These are phyloP conservation scores for Drosophila mauritiana DNA, from an alignment of 1,140 invertebrate species.

Conservation along the genomic window DNA sequence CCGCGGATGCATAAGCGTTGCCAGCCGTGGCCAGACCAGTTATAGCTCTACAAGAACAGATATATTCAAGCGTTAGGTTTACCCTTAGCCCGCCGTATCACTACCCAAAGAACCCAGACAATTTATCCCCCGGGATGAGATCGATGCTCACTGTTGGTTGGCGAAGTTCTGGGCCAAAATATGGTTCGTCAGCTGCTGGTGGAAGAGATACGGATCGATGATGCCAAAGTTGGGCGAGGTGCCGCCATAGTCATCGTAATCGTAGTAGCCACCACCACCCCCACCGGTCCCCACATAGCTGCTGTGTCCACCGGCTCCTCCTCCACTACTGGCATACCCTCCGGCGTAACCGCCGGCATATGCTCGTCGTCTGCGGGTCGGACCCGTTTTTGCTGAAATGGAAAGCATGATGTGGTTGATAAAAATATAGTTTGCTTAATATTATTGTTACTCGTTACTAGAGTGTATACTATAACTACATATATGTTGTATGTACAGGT, in stretches of 20 bases:
- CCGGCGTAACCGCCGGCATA: constrained; percentile 48
- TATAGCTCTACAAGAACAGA: constrained; percentile 72
- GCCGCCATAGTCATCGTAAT: constrained; percentile 64
- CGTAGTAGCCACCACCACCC: constrained; percentile 45
- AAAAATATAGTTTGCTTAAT: not conserved
- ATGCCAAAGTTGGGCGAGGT: constrained; percentile 66
- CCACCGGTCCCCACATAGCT: constrained; percentile 25
- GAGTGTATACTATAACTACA: too few species aligned
- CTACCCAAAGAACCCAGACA: constrained; percentile 8
- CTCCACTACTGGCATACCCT: constrained; percentile 50
- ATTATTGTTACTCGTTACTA: too few species aligned
- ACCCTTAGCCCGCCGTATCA: constrained; percentile 22
- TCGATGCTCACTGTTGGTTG: constrained; percentile 69
- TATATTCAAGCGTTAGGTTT: constrained; percentile 52
- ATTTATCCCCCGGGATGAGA: not conserved
- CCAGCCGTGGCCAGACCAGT: constrained; percentile 74
- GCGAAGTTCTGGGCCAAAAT: constrained; percentile 78
- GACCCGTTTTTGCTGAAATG: constrained; percentile 12
- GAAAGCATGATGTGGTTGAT: not conserved
- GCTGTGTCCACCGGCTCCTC: constrained; percentile 48
- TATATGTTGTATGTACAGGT: too few species aligned
- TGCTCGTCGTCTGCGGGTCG: constrained; percentile 17
- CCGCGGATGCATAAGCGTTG: constrained; percentile 72
- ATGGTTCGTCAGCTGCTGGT: constrained; percentile 81
- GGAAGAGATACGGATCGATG: constrained; percentile 77